Conservation (phyloP, 2,113 vertebrate genomes). For the Laticauda colubrina region DNA sequence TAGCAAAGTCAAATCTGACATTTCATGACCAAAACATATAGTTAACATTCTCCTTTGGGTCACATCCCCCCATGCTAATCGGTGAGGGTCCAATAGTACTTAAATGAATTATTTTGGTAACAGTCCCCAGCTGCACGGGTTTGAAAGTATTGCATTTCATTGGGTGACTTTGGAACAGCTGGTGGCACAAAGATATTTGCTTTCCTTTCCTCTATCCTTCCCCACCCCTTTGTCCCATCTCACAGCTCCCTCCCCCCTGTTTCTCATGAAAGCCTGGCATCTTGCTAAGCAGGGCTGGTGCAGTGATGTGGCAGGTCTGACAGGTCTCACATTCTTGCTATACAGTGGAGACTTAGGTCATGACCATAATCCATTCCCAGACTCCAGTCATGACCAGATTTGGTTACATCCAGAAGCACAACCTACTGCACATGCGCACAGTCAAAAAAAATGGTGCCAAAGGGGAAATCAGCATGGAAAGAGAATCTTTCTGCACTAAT, state of each 20-base stretch:
- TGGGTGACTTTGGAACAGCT: neutral
- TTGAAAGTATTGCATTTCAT: neutral
- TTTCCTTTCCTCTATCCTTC: neutral
- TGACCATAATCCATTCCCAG: too few species aligned
- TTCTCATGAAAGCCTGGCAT: neutral
- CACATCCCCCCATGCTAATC: neutral
- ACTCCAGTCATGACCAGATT: too few species aligned
- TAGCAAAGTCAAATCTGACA: neutral
- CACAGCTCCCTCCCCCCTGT: too few species aligned
- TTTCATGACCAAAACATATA: neutral
- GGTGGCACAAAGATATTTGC: neutral
- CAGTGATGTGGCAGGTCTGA: neutral
- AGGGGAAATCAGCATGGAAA: too few species aligned
- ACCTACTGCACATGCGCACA: too few species aligned
- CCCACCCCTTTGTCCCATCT: neutral
- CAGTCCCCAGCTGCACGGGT: neutral
- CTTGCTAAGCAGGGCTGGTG: neutral
- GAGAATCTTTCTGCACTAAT: too few species aligned
- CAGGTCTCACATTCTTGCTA: neutral
- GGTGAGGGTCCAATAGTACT: neutral
- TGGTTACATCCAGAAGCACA: too few species aligned
- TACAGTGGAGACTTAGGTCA: too few species aligned
- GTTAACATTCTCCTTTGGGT: neutral
- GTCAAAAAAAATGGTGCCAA: too few species aligned
- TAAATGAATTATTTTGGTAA: neutral